Evolutionary conservation across 2,888 invertebrate genomes (phyloP).

Genomic region (Erpobdella octoculata): DNA sequence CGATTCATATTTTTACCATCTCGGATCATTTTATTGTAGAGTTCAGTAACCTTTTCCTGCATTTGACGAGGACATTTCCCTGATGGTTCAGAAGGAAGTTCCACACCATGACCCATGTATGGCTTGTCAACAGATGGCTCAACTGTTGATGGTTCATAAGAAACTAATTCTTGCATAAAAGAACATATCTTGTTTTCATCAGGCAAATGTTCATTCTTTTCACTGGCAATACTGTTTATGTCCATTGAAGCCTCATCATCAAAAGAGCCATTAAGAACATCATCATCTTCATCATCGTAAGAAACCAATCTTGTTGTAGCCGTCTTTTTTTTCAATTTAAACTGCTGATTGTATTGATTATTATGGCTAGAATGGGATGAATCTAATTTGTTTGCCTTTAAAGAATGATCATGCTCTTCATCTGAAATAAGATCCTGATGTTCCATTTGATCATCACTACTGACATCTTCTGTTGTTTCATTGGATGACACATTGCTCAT

Average conservation of each 20-base stretch:
- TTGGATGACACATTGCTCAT: too few relatives aligned
- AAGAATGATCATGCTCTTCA: constrained; percentile 7
- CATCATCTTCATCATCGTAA: constrained; percentile 25
- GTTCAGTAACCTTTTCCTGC: constrained; percentile 53
- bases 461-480: too few relatives aligned
- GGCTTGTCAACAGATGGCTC: neutral
- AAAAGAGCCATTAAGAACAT: neutral
- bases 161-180: neutral
- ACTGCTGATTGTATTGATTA: neutral
- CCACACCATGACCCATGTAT: constrained; percentile 2
- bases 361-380: neutral
- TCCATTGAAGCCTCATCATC: constrained; percentile 5
- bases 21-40: constrained; percentile 62
- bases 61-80: constrained; percentile 29
- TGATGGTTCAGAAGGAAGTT: constrained; percentile 28
- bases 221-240: neutral
- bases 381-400: constrained; percentile 6
- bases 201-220: neutral
- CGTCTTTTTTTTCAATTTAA: neutral
- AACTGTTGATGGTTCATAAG: neutral
- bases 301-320: constrained; percentile 23
- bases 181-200: neutral
- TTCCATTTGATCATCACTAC: too few relatives aligned
- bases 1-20: constrained; percentile 79
- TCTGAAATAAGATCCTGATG: neutral